Conservation (phyloP, 64 coral and sea anemone species). For the Montipora foliosa region DNA sequence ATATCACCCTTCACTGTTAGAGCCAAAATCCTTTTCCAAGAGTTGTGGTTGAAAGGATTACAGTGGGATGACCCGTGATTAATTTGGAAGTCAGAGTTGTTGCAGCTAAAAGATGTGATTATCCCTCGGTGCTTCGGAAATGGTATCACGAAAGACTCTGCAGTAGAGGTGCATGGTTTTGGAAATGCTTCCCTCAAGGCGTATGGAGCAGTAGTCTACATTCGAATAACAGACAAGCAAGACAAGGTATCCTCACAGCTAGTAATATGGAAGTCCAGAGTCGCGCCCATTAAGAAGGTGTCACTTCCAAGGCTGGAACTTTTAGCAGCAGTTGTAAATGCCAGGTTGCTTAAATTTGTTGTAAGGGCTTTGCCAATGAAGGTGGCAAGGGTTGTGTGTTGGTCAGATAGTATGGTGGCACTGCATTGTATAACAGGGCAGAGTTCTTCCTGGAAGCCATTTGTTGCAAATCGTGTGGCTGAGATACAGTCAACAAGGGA, state of each 20-base stretch:
- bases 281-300: conserved; percentile 48
- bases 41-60: too few species aligned
- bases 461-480: conserved; percentile 48
- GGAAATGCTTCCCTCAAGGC: too few species aligned
- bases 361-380: conserved; percentile 20
- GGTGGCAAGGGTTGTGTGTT: conserved; percentile 14
- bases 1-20: conserved; percentile 14
- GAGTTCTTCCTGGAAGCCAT: conserved; percentile 56
- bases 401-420: conserved; percentile 45
- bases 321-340: conserved; percentile 53
- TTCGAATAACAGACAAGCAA: conserved; percentile 28
- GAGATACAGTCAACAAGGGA: conserved; percentile 41
- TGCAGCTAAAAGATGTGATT: neutral
- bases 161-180: conserved; percentile 44
- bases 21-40: neutral
- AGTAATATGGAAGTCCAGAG: conserved; percentile 51
- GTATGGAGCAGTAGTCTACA: too few species aligned
- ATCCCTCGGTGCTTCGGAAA: neutral
- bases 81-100: neutral
- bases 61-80: too few species aligned
- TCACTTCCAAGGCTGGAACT: conserved; percentile 65
- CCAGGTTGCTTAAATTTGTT: conserved; percentile 34
- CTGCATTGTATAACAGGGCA: conserved; percentile 33
- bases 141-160: neutral
- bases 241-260: conserved; percentile 13